Base-by-base conservation (phyloP, 2,888 invertebrate species). In the Patella ulyssiponensis region DNA sequence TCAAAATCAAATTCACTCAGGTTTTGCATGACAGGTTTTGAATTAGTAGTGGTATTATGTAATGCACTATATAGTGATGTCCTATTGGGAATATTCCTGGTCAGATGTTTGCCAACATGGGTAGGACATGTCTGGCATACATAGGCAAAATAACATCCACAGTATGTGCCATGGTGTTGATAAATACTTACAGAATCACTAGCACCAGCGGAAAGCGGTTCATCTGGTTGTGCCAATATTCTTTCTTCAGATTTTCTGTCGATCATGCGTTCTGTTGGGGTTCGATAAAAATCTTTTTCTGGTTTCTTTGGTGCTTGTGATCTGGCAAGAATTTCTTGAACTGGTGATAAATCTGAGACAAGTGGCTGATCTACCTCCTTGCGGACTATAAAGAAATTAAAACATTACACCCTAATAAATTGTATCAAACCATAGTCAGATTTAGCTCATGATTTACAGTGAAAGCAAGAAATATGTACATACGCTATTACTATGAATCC, bases 231-330 rank as follows among this genome's bases (percentile, higher is more conserved):
- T 71, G 84, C 84, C 20, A 85, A 80, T 76, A 82, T 80, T 71
- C 86, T 81, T 71, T 84, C 85, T 71, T 86, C 84, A 4, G 84
- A 71, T 73, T 84, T 85, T 53, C 85, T 83, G 76, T 86, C 86
- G n/a, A 86, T 79, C 52, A 84, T 83, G 56, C 82, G 80, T 72
- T 85, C 83, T 3, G 86, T 81, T 3, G 85, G 79, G 69, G 87
- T 83, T n/a, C 83, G 80, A 74, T 84, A 84, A 79, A 86, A 87
- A 54, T 86, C 86, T 69, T 85, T 84, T 76, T 81, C 80, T 1
- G 81, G 80, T 51, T 81, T 79, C 69, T 81, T 75, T 54, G 83
- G 81, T 69, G 81, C 80, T 69, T 83, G 81, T 9, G 82, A 73
- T 73, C 76, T 78, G 74, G 79, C 77, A 4, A 80, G 77, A 11